A percentile compares a stretch with the other conserved stretches of the same genome.
phyloP scores from a whole-genome alignment of 2,797 vertebrate genomes.

The Gambusia yucatana region DNA sequence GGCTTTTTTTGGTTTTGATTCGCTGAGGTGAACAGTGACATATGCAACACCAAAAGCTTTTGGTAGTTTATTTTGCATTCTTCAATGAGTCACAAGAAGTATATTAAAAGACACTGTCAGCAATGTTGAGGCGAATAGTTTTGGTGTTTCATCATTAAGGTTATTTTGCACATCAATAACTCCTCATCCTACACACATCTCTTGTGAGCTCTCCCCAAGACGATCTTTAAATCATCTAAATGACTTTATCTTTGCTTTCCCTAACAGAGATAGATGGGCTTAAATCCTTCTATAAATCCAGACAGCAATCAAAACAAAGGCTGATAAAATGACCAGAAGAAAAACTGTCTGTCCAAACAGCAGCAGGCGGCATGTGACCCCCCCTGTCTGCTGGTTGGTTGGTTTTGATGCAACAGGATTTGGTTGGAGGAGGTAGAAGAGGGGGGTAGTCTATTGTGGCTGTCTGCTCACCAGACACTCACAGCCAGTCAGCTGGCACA shows the following conservation, averaged over 20 bases:
- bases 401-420: conserved; percentile 79
- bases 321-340: conserved; percentile 59
- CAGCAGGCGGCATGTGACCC: conserved; percentile 74
- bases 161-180: conserved; percentile 9
- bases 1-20: conserved; percentile 26
- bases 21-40: conserved; percentile 37
- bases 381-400: conserved; percentile 70
- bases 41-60: conserved; percentile 11
- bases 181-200: conserved; percentile 32
- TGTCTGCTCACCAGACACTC: conserved; percentile 48
- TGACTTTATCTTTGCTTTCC: conserved; percentile 67
- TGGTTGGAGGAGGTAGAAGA: conserved; percentile 29
- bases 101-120: neutral
- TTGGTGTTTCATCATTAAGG: neutral
- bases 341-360: conserved; percentile 70
- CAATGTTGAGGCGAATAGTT: neutral
- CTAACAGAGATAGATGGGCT: conserved; percentile 59
- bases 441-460: conserved; percentile 64
- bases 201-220: conserved; percentile 34
- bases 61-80: conserved; percentile 6
- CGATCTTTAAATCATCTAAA: conserved; percentile 45
- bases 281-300: conserved; percentile 72
- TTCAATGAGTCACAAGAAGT: conserved; percentile 16
- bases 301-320: conserved; percentile 77
- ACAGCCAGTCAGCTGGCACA: conserved; percentile 43